Conservation (phyloP, 2,888 invertebrate species). For the Caenorhabditis sulstoni region DNA sequence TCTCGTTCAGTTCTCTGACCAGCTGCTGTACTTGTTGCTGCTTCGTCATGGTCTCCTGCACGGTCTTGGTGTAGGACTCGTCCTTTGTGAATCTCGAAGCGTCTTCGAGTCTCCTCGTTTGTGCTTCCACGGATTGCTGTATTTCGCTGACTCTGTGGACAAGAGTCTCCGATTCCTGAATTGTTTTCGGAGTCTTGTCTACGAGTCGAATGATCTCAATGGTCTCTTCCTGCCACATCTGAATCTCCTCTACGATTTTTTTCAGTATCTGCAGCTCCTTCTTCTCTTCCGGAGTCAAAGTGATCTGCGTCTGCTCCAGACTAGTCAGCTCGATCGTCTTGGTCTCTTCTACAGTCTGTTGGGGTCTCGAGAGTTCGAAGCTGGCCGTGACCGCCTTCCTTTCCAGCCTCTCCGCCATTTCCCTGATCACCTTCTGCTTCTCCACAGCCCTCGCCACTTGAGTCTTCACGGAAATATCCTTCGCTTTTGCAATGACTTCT, state of each 20-base stretch:
- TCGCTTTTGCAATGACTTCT: conserved; percentile 51
- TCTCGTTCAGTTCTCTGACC: conserved; percentile 54
- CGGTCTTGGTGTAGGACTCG: conserved; percentile 38
- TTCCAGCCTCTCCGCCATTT: conserved; percentile 58
- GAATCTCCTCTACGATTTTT: conserved; percentile 61
- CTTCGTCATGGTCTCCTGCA: conserved; percentile 50
- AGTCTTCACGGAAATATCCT: conserved; percentile 39
- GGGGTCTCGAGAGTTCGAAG: conserved; percentile 51
- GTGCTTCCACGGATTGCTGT: conserved; percentile 47
- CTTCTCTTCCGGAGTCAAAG: conserved; percentile 51
- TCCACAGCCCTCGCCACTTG: conserved; percentile 52
- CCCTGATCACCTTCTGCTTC: conserved; percentile 54
- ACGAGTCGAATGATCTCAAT: conserved; percentile 61
- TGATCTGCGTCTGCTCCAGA: conserved; percentile 50
- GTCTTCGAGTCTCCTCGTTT: conserved; percentile 50
- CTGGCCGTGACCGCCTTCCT: conserved; percentile 49
- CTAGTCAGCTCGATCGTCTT: conserved; percentile 57
- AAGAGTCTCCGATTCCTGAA: conserved; percentile 47
- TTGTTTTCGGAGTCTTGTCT: conserved; percentile 33
- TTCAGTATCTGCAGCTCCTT: conserved; percentile 62
- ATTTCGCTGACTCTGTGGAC: conserved; percentile 55
- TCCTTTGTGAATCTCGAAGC: conserved; percentile 54
- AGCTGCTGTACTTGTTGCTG: conserved; percentile 59
- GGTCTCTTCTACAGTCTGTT: conserved; percentile 49
- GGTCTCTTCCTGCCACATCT: conserved; percentile 65